Percentiles rank a stretch among this genome's conserved stretches.
These are phyloP conservation scores for Oryzias woworae DNA, from an alignment of 2,113 vertebrate genomes.

Conservation along the genomic window DNA sequence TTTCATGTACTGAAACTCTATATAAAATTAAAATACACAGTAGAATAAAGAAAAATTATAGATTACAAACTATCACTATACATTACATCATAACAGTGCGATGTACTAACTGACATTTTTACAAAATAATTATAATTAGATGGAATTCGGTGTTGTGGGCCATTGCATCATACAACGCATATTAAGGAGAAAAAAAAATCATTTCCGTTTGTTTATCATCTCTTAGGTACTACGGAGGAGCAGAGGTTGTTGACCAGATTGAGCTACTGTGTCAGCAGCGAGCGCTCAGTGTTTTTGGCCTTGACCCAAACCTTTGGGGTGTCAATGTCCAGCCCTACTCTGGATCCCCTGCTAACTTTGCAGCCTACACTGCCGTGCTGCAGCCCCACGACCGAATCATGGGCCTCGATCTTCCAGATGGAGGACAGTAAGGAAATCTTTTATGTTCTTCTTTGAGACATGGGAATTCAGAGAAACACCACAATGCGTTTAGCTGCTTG, in stretches of 20 bases:
- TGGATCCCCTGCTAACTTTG: constrained; percentile 90
- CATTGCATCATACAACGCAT: neutral
- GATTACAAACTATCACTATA: too few relatives aligned
- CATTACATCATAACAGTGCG: too few relatives aligned
- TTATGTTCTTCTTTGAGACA: neutral
- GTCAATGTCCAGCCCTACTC: constrained; percentile 95
- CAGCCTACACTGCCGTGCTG: constrained; percentile 88
- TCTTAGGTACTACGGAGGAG: constrained; percentile 89
- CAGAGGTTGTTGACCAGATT: constrained; percentile 88
- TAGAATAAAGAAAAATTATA: too few relatives aligned
- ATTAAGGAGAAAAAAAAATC: too few relatives aligned
- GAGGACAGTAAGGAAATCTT: constrained; percentile 84
- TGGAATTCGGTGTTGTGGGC: neutral
- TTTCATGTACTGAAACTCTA: too few relatives aligned
- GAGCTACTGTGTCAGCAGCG: constrained; percentile 88
- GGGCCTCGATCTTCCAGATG: constrained; percentile 91
- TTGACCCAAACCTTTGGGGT: constrained; percentile 85
- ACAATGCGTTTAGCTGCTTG: neutral
- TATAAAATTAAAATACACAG: too few relatives aligned
- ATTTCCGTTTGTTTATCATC: neutral
- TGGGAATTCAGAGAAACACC: neutral
- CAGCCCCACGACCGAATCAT: constrained; percentile 91
- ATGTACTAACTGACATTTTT: too few relatives aligned
- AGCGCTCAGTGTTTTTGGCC: constrained; percentile 81
- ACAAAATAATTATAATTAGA: neutral